Evolutionary conservation across 2,888 invertebrate genomes (phyloP).

Genomic region (Nomada goodeniana): DNA sequence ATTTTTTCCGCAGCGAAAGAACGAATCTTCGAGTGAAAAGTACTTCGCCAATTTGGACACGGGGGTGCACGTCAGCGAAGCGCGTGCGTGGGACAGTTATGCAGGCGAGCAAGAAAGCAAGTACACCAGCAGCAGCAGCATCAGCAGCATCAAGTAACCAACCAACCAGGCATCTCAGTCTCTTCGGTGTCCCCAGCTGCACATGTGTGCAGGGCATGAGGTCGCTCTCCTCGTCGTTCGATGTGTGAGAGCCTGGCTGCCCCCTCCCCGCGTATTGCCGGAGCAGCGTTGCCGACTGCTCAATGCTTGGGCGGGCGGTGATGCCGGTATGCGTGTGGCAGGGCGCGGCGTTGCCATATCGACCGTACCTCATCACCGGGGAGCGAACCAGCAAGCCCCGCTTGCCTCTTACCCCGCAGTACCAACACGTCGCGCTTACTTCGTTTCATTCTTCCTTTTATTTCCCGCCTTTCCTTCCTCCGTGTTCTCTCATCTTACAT

Average conservation of each 20-base stretch:
- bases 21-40: slow-evolving; percentile 60
- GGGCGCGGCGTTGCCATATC: slow-evolving; percentile 84
- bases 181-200: slow-evolving; percentile 69
- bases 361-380: slow-evolving; percentile 78
- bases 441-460: slow-evolving; percentile 44
- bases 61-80: slow-evolving; percentile 40
- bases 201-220: slow-evolving; percentile 75
- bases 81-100: slow-evolving; percentile 63
- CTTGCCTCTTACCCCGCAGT: slow-evolving; percentile 4
- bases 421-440: slow-evolving; percentile 19
- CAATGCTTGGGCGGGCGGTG: slow-evolving; percentile 58
- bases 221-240: slow-evolving; percentile 74
- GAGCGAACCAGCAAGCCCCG: slow-evolving; percentile 47
- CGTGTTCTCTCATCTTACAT: neutral
- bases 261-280: slow-evolving; percentile 59
- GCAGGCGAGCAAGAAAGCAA: slow-evolving; percentile 33
- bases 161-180: slow-evolving; percentile 61
- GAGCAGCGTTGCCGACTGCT: slow-evolving; percentile 68
- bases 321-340: slow-evolving; percentile 75
- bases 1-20: slow-evolving; percentile 46
- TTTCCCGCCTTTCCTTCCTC: slow-evolving; percentile 16
- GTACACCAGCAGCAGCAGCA: slow-evolving; percentile 21
- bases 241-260: slow-evolving; percentile 65
- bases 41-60: slow-evolving; percentile 66
- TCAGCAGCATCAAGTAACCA: slow-evolving; percentile 6